A percentile compares a stretch with the other conserved stretches of the same genome.
These are phyloP conservation scores for Marasmarcha lunaedactyla DNA, from an alignment of 2,888 invertebrate species.

Conservation along the genomic window DNA sequence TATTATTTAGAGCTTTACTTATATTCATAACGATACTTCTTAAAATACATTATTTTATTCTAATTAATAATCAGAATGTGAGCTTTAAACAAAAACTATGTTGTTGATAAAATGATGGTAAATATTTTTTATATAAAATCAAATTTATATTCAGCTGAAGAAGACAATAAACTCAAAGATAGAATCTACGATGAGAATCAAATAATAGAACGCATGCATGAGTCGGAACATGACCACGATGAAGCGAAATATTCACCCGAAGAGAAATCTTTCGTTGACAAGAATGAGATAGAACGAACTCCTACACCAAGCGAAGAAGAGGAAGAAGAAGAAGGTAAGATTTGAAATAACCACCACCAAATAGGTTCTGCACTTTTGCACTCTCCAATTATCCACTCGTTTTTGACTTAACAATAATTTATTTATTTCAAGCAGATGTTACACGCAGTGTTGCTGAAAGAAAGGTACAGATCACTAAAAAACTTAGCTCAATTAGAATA, in stretches of 20 bases:
- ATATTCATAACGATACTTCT: too few species aligned
- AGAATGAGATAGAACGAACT: conserved; percentile 70
- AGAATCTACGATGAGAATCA: conserved; percentile 45
- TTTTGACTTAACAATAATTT: background rate
- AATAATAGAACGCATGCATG: conserved; percentile 40
- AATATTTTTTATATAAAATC: too few species aligned
- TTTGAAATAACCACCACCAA: conserved; percentile 21
- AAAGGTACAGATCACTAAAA: conserved; percentile 80
- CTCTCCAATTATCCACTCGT: too few species aligned
- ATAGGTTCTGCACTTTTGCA: too few species aligned
- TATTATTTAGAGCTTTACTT: too few species aligned
- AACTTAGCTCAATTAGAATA: conserved; percentile 77
- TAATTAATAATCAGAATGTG: too few species aligned
- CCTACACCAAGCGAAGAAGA: conserved; percentile 65
- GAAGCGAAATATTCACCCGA: conserved; percentile 85
- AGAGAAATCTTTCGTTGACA: conserved; percentile 79
- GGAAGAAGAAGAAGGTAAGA: conserved; percentile 49
- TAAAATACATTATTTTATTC: too few species aligned
- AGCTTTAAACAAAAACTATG: too few species aligned
- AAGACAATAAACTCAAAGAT: conserved; percentile 62
- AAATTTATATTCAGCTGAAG: conserved; percentile 49
- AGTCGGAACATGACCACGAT: conserved; percentile 63
- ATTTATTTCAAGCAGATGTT: conserved; percentile 32
- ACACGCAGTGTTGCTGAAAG: conserved; percentile 82
- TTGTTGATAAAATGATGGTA: too few species aligned